Evolutionary conservation across 2,797 vertebrate species (phyloP).

Genomic region (Halcyon smyrnensis): DNA sequence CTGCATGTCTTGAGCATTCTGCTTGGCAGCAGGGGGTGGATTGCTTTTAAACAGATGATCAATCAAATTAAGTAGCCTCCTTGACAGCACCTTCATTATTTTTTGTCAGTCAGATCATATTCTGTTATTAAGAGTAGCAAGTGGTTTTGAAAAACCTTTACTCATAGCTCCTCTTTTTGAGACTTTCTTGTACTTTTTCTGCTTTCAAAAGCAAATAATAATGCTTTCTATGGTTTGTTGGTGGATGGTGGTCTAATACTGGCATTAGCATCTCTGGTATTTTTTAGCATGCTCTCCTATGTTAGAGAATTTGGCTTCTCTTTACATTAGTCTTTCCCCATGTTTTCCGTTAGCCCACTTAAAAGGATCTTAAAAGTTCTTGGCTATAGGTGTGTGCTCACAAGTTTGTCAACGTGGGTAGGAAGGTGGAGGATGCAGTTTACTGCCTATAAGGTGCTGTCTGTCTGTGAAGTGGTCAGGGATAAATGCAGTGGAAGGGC

Average conservation of each 20-base stretch:
- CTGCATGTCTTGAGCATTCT: background rate
- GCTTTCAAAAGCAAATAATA: background rate
- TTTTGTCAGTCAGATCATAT: background rate
- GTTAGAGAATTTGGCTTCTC: background rate
- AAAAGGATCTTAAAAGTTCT: background rate
- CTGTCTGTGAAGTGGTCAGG: background rate
- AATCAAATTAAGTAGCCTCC: conserved; percentile 6
- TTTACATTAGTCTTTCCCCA: background rate
- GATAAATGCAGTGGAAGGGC: background rate
- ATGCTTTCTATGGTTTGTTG: background rate
- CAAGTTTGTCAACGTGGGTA: rapidly evolving
- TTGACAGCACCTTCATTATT: background rate
- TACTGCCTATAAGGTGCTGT: background rate
- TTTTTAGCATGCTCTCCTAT: background rate
- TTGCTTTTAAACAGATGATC: conserved; percentile 5
- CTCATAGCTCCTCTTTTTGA: background rate
- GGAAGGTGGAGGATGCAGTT: background rate
- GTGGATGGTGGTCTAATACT: background rate
- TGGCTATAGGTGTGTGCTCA: rapidly evolving
- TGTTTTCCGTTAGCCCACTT: background rate
- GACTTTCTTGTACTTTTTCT: background rate
- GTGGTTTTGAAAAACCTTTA: background rate
- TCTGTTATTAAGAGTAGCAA: background rate
- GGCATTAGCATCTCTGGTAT: background rate
- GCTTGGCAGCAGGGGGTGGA: background rate